phyloP scores from a whole-genome alignment of 2,888 invertebrate genomes.

The Cerastis rubricosa region DNA sequence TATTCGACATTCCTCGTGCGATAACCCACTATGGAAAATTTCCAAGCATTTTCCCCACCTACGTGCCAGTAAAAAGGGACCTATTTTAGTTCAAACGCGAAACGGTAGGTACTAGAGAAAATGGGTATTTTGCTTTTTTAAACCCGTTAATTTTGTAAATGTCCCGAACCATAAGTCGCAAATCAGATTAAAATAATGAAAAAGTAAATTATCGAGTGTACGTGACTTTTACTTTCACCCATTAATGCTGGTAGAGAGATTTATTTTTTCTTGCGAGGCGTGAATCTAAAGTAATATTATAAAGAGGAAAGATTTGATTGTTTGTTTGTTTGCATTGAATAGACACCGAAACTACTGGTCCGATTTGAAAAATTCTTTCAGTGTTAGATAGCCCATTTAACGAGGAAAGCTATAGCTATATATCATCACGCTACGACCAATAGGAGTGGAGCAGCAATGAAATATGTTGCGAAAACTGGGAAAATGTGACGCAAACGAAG shows the following conservation, averaged over 20 bases:
- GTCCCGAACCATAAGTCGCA: slow-evolving; percentile 19
- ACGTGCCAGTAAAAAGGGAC: neutral
- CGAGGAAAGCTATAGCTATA: no score
- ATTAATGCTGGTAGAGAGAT: slow-evolving; percentile 34
- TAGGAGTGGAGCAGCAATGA: no score
- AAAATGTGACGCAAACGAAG: no score
- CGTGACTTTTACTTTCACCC: slow-evolving; percentile 54
- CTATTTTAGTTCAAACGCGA: slow-evolving; percentile 6
- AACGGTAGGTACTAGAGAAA: neutral
- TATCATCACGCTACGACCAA: no score
- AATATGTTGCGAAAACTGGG: no score
- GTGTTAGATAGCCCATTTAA: no score
- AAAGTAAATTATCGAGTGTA: slow-evolving; percentile 56
- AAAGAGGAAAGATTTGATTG: no score
- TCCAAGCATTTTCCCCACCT: slow-evolving; percentile 4
- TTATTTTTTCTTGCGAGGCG: slow-evolving; percentile 43
- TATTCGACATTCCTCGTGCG: slow-evolving; percentile 20
- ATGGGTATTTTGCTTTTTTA: slow-evolving; percentile 17
- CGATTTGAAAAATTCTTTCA: no score
- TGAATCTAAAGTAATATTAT: no score
- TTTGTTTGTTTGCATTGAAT: no score
- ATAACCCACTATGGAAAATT: slow-evolving; percentile 16
- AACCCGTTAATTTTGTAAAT: slow-evolving; percentile 29
- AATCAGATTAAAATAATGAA: slow-evolving; percentile 60
- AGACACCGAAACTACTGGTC: no score